Base-by-base conservation (phyloP, 1,140 invertebrate species). In the Hylaeus volcanicus region DNA sequence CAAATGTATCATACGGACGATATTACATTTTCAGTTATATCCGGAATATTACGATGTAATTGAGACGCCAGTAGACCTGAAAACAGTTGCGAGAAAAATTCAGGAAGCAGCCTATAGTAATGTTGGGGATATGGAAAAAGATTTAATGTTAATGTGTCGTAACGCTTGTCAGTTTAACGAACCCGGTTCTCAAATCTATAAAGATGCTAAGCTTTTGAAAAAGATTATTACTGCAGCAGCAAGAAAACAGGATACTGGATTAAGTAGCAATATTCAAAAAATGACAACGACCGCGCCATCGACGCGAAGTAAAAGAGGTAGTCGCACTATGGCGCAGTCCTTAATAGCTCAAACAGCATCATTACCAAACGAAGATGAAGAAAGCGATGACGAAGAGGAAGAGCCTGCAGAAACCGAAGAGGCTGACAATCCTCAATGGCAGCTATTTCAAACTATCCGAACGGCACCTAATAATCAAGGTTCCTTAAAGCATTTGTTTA, bases 141-240 rank as follows among this genome's bases (percentile, higher is more conserved):
- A 99, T 94, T 92, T 99, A 8, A 90, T 97, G 82, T 93, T 98
- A 37, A 98, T 99, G 96, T 97, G 97, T 56, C 96, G 96, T 82
- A 99, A 99, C 94, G 99, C 99, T 0, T 99, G 98, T 90, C 94
- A 95, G 5, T 99, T 99, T 90, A 99, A 99, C 92, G 98, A 99
- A 91, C 98, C 99, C 0, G 98, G 98, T 0, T 99, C 98, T 3
- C 96, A 97, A 90, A 99, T 99, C 86, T 99, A 99, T 90, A 99
- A 98, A 93, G 98, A 99, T 94, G 98, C 98, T 1, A 98, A 98
- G 91, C 94, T 96, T 14, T 91, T 99, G 63, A 97, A 97, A 89
- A 98, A 98, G 91, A 95, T 96, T 12, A 94, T 93, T 45, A 90
- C 89, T 5, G 88, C 94, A 64, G 93, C 94, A n/a, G 92, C 94